These are phyloP conservation scores for Scelioninae gen. 1 DNA, from an alignment of 2,888 invertebrate genomes.

Conservation along the genomic window DNA sequence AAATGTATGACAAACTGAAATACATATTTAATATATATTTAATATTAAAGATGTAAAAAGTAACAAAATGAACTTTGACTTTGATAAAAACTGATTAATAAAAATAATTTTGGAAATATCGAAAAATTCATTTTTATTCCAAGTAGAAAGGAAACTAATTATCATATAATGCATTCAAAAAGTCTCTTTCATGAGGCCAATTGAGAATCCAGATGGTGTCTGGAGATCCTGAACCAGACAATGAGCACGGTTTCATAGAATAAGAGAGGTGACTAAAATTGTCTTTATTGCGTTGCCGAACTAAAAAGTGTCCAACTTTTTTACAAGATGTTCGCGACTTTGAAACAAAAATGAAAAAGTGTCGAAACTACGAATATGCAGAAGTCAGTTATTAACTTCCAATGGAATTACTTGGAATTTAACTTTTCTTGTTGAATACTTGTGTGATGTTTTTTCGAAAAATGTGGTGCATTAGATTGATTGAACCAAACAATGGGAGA, in stretches of 20 bases:
- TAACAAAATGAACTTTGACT: background rate
- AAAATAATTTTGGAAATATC: background rate
- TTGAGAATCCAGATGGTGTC: slow-evolving; percentile 39
- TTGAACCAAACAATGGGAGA: background rate
- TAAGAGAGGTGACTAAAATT: slow-evolving; percentile 30
- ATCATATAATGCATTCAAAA: slow-evolving; percentile 30
- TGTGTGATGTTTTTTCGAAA: no score
- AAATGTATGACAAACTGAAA: no score
- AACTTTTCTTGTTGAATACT: slow-evolving; percentile 12
- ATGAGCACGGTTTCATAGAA: slow-evolving; percentile 27
- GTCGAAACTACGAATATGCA: slow-evolving; percentile 26
- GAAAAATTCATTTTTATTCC: slow-evolving; percentile 3
- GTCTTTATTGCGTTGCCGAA: slow-evolving; percentile 38
- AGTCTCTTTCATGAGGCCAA: slow-evolving; percentile 31
- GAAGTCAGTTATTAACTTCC: slow-evolving; percentile 27
- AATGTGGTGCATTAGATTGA: background rate
- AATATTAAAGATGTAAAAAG: no score
- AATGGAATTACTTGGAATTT: slow-evolving; percentile 24
- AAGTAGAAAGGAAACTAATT: slow-evolving; percentile 26
- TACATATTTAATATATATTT: no score
- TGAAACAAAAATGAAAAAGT: slow-evolving; percentile 22
- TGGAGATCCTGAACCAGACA: slow-evolving; percentile 27
- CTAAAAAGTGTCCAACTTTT: slow-evolving; percentile 38
- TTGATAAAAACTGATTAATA: background rate
- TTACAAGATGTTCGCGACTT: slow-evolving; percentile 38